Evolutionary conservation across 2,888 invertebrate genomes (phyloP).

Genomic region (Cyclophora punctaria): DNA sequence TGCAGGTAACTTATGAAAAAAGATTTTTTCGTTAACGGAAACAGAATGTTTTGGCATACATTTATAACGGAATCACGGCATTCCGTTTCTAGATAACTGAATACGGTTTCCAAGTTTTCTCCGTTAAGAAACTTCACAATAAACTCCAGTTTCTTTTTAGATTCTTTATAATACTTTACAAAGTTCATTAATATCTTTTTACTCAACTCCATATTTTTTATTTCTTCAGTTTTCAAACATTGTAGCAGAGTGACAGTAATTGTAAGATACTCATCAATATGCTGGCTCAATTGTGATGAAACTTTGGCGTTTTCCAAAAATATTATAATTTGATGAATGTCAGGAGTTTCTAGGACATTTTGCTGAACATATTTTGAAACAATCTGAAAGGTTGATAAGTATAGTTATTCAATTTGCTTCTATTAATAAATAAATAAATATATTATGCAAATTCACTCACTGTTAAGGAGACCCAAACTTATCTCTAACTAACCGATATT

Average conservation of each 20-base stretch:
- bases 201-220: slow-evolving; percentile 18
- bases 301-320: slow-evolving; percentile 57
- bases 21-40: slow-evolving; percentile 50
- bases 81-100: slow-evolving; percentile 46
- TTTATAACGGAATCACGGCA: slow-evolving; percentile 33
- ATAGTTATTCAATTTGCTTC: too few relatives aligned
- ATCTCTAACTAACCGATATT: not conserved
- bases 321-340: slow-evolving; percentile 35
- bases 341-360: slow-evolving; percentile 36
- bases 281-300: slow-evolving; percentile 34
- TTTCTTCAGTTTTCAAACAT: slow-evolving; percentile 30
- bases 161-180: slow-evolving; percentile 49
- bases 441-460: too few relatives aligned
- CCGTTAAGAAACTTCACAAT: slow-evolving; percentile 46
- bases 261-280: slow-evolving; percentile 44
- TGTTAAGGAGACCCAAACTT: too few relatives aligned
- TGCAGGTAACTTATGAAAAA: slow-evolving; percentile 51
- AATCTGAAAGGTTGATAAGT: slow-evolving; percentile 38
- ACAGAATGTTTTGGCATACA: slow-evolving; percentile 48
- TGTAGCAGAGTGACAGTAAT: slow-evolving; percentile 45
- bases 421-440: too few relatives aligned
- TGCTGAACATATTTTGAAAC: slow-evolving; percentile 48
- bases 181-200: slow-evolving; percentile 41
- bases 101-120: slow-evolving; percentile 52
- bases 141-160: slow-evolving; percentile 59